Conservation (phyloP, 2,113 vertebrate species). For the Oreochromis niloticus region DNA sequence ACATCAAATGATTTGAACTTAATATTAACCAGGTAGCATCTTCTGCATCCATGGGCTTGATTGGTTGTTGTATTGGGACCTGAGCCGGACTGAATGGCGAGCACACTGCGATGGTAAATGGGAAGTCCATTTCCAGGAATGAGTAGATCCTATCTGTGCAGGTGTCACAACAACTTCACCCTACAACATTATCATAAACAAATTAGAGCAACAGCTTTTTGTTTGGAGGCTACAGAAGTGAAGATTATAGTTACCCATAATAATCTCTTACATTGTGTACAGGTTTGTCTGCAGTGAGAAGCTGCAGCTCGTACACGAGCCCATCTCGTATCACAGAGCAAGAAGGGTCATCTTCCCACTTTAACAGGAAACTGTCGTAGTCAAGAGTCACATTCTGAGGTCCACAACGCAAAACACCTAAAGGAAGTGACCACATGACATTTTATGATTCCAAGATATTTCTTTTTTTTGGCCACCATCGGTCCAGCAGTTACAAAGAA, state of each 20-base stretch:
- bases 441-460: neutral
- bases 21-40: conserved; percentile 31
- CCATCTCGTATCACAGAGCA: neutral
- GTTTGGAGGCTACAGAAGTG: no score
- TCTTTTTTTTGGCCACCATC: neutral
- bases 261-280: conserved; percentile 7
- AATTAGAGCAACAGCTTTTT: no score
- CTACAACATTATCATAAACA: no score
- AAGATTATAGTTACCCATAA: no score
- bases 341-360: conserved; percentile 45
- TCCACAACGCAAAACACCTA: conserved; percentile 6
- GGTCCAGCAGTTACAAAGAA: neutral
- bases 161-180: no score
- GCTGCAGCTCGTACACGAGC: conserved; percentile 41
- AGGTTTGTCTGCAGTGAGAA: conserved; percentile 29
- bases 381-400: conserved; percentile 23
- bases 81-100: no score
- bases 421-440: neutral
- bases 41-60: conserved; percentile 14
- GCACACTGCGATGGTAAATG: no score
- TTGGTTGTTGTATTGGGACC: no score
- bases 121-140: no score
- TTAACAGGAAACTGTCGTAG: neutral
- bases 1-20: neutral
- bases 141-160: no score